phyloP scores from a whole-genome alignment of 2,797 vertebrate species.

The Gymnocypris eckloni region DNA sequence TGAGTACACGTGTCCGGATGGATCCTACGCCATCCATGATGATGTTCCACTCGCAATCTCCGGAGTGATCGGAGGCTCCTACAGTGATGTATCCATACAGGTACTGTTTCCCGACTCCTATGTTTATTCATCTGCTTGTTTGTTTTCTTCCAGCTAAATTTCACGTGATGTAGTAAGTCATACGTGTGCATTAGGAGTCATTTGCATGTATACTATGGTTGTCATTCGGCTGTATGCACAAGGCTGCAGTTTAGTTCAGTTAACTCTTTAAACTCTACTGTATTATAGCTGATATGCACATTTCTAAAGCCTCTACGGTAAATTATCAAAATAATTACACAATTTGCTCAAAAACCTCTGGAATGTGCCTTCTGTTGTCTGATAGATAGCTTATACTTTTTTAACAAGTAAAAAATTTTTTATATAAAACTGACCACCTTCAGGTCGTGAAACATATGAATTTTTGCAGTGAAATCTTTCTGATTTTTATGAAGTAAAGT shows the following conservation, averaged over 20 bases:
- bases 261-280: neutral
- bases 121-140: neutral
- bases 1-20: conserved; percentile 94
- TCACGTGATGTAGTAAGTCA: neutral
- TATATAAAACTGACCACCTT: neutral
- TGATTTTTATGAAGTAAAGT: neutral
- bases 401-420: neutral
- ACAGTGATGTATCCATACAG: conserved; percentile 99
- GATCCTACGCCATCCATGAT: conserved; percentile 91
- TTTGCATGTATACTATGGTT: conserved; percentile 28
- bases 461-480: neutral
- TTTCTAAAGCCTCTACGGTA: neutral
- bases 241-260: neutral
- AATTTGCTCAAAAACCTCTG: neutral
- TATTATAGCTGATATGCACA: neutral
- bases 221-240: neutral
- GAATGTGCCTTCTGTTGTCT: neutral
- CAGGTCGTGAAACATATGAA: too few relatives aligned
- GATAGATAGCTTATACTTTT: neutral
- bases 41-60: conserved; percentile 93
- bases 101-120: conserved; percentile 70
- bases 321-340: neutral
- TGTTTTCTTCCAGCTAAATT: neutral
- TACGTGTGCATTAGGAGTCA: conserved; percentile 14
- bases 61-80: conserved; percentile 96